Conservation (phyloP, 1,140 invertebrate species). For the Drosophila carrolli region DNA sequence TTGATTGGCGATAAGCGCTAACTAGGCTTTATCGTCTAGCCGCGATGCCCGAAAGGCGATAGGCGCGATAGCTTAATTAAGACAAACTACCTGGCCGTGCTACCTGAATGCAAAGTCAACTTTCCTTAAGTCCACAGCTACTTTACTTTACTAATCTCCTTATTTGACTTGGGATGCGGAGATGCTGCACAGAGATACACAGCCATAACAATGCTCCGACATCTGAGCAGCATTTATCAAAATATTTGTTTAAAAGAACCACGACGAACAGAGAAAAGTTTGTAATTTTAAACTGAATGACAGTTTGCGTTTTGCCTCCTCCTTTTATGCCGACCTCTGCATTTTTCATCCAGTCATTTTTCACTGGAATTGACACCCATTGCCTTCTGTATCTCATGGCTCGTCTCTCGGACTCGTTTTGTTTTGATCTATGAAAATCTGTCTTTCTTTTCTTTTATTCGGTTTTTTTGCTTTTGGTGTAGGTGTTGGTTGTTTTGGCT, state of each 20-base stretch:
- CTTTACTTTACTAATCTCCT: constrained; percentile 33
- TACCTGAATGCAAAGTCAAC: constrained; percentile 55
- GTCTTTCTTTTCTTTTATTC: constrained; percentile 19
- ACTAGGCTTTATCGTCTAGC: constrained; percentile 51
- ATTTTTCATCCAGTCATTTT: constrained; percentile 77
- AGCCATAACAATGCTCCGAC: constrained; percentile 1
- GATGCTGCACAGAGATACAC: background rate
- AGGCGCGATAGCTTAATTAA: constrained; percentile 69
- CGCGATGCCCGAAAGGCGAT: constrained; percentile 59
- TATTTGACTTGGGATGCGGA: constrained; percentile 16
- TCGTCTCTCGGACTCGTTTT: constrained; percentile 18
- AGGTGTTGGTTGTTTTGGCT: constrained; percentile 55
- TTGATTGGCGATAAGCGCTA: constrained; percentile 74
- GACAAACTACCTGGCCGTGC: constrained; percentile 30
- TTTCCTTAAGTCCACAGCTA: constrained; percentile 15
- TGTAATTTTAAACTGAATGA: constrained; percentile 76
- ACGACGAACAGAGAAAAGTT: constrained; percentile 30
- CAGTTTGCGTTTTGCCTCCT: constrained; percentile 76
- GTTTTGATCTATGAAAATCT: constrained; percentile 70
- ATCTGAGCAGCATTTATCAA: constrained; percentile 50
- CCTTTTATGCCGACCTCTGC: constrained; percentile 37
- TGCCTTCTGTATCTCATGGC: constrained; percentile 47
- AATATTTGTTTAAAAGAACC: constrained; percentile 54
- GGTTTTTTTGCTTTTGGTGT: constrained; percentile 35
- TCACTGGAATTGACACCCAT: constrained; percentile 74